Evolutionary conservation across 2,888 invertebrate species (phyloP).

Genomic region (Troides aeacus): DNA sequence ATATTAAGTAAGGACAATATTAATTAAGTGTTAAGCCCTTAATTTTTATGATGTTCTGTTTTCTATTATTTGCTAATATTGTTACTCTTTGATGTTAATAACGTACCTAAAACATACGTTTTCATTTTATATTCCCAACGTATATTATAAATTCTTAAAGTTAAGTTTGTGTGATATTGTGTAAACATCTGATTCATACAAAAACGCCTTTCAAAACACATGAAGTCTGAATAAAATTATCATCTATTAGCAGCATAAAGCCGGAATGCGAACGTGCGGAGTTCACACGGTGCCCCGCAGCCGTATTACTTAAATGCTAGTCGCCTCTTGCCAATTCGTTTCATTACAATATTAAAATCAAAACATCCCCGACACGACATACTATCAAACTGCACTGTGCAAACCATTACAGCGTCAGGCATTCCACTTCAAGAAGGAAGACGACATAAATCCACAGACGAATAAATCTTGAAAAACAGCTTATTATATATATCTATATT

Average conservation of each 20-base stretch:
- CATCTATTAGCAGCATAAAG: conserved; percentile 20
- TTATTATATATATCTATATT: too few species aligned
- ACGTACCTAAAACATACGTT: not conserved
- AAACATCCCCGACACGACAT: not conserved
- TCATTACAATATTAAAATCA: not conserved
- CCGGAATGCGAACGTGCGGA: conserved; percentile 11
- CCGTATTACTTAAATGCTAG: not conserved
- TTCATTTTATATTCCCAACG: not conserved
- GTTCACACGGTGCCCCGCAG: conserved; percentile 18
- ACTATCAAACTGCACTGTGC: not conserved
- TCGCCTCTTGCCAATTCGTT: not conserved
- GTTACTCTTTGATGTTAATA: too few species aligned
- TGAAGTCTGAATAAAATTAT: conserved; percentile 22
- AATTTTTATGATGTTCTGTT: too few species aligned
- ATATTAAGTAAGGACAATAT: too few species aligned
- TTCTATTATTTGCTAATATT: too few species aligned
- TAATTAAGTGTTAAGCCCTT: too few species aligned
- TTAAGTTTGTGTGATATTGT: conserved; percentile 4
- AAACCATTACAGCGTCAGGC: not conserved
- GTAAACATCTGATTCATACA: conserved; percentile 26
- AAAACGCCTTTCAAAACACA: conserved; percentile 22
- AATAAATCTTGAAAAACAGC: too few species aligned
- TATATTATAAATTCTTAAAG: not conserved
- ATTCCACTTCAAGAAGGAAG: not conserved
- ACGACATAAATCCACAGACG: too few species aligned